A percentile compares a stretch with the other conserved stretches of the same genome.
Evolutionary conservation across 2,113 vertebrate genomes (phyloP).

Genomic region (Cheilinus undulatus): DNA sequence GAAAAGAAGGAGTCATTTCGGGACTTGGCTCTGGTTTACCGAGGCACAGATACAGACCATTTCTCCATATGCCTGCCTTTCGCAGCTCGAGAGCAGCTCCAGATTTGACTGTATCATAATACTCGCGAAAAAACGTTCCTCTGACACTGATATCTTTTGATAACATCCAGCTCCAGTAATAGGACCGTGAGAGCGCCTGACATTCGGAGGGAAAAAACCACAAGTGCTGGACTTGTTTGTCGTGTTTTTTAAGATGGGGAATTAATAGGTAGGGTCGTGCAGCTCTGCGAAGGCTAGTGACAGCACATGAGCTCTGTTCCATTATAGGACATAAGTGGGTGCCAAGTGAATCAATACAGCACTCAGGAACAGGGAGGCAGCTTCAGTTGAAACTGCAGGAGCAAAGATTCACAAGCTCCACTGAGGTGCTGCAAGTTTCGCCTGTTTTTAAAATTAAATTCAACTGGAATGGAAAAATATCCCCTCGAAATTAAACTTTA

Average conservation of each 20-base stretch:
- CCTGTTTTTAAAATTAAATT: slow-evolving; percentile 20
- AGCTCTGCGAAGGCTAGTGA: slow-evolving; percentile 33
- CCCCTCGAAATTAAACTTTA: not conserved
- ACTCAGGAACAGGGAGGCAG: slow-evolving; percentile 24
- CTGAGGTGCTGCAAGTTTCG: slow-evolving; percentile 12
- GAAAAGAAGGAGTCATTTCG: slow-evolving; percentile 74
- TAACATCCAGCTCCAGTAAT: slow-evolving; percentile 30
- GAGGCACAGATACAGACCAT: slow-evolving; percentile 68
- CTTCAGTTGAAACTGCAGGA: slow-evolving; percentile 28
- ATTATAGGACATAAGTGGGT: slow-evolving; percentile 50
- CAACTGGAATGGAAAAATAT: not conserved
- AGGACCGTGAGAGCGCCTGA: slow-evolving; percentile 14
- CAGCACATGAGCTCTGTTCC: slow-evolving; percentile 42
- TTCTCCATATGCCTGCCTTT: slow-evolving; percentile 64
- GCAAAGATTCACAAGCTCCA: slow-evolving; percentile 13
- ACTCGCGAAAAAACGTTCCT: slow-evolving; percentile 36
- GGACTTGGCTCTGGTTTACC: slow-evolving; percentile 74
- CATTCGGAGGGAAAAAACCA: not conserved
- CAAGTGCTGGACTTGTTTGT: slow-evolving; percentile 23
- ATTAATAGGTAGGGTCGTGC: slow-evolving; percentile 20
- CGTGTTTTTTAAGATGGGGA: not conserved
- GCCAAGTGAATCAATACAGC: slow-evolving; percentile 64
- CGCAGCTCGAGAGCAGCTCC: slow-evolving; percentile 57
- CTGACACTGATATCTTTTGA: slow-evolving; percentile 53
- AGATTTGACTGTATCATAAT: slow-evolving; percentile 55